phyloP scores from a whole-genome alignment of 2,113 vertebrate genomes.

The Pseudopipra pipra region DNA sequence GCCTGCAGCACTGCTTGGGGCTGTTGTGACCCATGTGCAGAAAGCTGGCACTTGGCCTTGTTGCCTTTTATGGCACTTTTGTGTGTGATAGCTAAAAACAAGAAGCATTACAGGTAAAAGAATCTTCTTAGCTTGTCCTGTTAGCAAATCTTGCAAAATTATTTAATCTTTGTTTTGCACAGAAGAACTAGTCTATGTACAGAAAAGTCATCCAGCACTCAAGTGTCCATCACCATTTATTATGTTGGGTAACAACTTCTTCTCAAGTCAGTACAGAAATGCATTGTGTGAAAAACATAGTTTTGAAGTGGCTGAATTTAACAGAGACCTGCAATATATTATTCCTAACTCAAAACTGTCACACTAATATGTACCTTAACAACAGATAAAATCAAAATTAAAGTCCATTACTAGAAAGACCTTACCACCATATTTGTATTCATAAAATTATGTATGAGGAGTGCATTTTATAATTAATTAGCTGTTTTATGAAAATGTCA shows the following conservation, averaged over 20 bases:
- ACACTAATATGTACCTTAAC: neutral
- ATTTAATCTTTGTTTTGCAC: neutral
- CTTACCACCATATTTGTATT: neutral
- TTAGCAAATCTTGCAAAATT: neutral
- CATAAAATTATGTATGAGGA: neutral
- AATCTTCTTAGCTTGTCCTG: neutral
- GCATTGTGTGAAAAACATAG: neutral
- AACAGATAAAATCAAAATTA: neutral
- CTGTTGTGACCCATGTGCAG: neutral
- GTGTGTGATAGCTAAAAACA: neutral
- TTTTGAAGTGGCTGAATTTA: neutral
- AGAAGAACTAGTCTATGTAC: neutral
- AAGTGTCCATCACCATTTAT: neutral
- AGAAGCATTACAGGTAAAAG: neutral
- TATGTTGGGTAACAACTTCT: neutral
- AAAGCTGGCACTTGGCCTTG: rapidly evolving
- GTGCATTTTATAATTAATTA: neutral
- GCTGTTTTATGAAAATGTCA: neutral
- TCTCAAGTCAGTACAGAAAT: neutral
- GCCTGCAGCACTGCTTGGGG: neutral
- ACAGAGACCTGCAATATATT: neutral
- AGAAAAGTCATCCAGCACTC: neutral
- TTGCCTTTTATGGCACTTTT: neutral
- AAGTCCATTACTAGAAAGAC: neutral
- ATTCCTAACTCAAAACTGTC: neutral